Percentiles rank a stretch among this genome's conserved stretches.
Conservation (phyloP, 1,140 invertebrate species). For the Eubasilissa regina region DNA sequence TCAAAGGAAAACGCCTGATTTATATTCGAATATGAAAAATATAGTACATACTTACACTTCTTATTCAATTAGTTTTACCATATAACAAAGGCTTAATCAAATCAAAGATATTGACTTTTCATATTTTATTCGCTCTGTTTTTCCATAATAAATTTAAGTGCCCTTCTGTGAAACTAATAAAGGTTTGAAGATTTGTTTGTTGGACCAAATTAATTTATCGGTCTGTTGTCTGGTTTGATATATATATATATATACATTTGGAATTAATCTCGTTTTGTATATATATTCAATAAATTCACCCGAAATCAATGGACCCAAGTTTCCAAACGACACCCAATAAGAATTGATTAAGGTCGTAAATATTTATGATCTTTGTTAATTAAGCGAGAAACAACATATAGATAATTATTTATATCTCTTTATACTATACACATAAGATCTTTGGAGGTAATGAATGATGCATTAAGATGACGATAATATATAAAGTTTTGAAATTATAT, state of each 20-base stretch:
- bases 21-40: background rate
- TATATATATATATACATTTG: background rate
- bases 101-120: background rate
- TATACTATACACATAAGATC: background rate
- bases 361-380: slow-evolving; percentile 10
- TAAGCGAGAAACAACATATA: background rate
- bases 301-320: slow-evolving; percentile 5
- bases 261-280: slow-evolving; percentile 27
- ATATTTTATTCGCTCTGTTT: slow-evolving; percentile 1
- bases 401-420: background rate
- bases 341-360: slow-evolving; percentile 20
- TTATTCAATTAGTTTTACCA: background rate
- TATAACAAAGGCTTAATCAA: background rate
- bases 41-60: background rate
- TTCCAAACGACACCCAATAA: background rate
- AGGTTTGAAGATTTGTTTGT: slow-evolving; percentile 20
- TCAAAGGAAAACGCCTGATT: no score
- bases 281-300: slow-evolving; percentile 27
- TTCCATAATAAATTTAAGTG: slow-evolving; percentile 1
- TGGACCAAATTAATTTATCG: background rate
- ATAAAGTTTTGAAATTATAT: no score
- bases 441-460: background rate
- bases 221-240: background rate
- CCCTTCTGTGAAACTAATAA: slow-evolving; percentile 19
- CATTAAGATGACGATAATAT: no score